phyloP scores from a whole-genome alignment of 2,888 invertebrate genomes.

The Petrolisthes manimaculis region DNA sequence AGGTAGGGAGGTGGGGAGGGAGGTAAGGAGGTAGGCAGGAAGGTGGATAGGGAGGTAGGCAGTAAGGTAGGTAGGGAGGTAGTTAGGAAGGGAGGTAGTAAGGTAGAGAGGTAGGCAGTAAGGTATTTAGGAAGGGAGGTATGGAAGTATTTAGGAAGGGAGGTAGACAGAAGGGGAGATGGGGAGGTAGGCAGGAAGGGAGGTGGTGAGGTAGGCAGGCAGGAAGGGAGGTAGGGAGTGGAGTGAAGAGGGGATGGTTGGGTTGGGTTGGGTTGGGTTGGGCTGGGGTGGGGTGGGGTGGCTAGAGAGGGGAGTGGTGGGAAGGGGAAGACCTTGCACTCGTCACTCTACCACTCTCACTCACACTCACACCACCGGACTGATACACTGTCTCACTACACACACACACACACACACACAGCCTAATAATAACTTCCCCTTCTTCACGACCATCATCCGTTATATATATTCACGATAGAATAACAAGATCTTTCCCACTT shows the following conservation, averaged over 20 bases:
- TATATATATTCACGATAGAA: too few relatives aligned
- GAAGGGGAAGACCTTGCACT: background rate
- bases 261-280: background rate
- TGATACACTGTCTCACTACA: background rate
- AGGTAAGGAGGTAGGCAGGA: too few relatives aligned
- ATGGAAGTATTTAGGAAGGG: too few relatives aligned
- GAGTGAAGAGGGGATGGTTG: background rate
- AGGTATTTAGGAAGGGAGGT: background rate
- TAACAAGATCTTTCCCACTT: too few relatives aligned
- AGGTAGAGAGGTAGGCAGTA: background rate
- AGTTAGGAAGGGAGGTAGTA: too few relatives aligned
- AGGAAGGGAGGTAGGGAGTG: background rate
- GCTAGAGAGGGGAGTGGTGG: background rate
- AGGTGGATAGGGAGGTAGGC: background rate
- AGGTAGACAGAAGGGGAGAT: background rate
- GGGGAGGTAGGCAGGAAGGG: background rate
- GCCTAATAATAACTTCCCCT: background rate
- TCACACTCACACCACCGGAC: too few relatives aligned
- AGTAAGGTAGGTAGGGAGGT: background rate
- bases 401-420: constrained; percentile 11
- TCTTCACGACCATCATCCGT: too few relatives aligned
- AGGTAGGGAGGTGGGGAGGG: too few relatives aligned
- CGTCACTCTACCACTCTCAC: too few relatives aligned
- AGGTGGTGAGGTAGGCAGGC: too few relatives aligned
- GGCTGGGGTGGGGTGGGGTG: background rate